phyloP scores from a whole-genome alignment of 2,113 vertebrate genomes.

The Halichoeres trimaculatus region DNA sequence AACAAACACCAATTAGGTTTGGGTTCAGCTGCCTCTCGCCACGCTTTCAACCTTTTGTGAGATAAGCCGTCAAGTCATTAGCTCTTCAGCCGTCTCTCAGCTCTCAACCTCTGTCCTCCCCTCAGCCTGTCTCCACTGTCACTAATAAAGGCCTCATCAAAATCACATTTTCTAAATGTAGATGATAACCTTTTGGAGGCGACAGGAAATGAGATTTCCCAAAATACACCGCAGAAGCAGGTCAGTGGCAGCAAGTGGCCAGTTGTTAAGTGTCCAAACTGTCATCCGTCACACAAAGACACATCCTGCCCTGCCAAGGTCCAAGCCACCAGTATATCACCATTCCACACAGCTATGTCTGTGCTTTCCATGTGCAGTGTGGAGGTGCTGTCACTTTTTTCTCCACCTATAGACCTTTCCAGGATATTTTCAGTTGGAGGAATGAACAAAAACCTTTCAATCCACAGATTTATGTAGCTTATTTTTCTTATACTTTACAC shows the following conservation, averaged over 20 bases:
- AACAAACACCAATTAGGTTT: neutral
- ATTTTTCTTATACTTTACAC: conserved; percentile 15
- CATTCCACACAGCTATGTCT: conserved; percentile 8
- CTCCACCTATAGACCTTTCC: neutral
- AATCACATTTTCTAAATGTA: conserved; percentile 75
- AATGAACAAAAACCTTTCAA: neutral
- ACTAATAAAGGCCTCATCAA: conserved; percentile 72
- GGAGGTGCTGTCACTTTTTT: conserved; percentile 11
- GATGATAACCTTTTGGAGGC: conserved; percentile 73
- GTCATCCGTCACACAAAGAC: conserved; percentile 68
- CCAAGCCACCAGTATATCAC: conserved; percentile 40
- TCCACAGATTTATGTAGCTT: neutral
- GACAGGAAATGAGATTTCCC: conserved; percentile 77
- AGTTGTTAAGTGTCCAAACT: conserved; percentile 73
- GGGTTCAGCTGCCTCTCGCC: neutral
- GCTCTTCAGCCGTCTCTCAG: conserved; percentile 14
- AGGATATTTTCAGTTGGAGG: neutral
- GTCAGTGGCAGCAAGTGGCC: conserved; percentile 65
- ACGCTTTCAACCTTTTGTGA: conserved; percentile 5
- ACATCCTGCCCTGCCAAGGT: conserved; percentile 60
- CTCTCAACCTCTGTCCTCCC: conserved; percentile 31
- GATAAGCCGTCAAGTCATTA: conserved; percentile 20
- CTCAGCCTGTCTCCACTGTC: conserved; percentile 28
- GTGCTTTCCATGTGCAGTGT: conserved; percentile 15
- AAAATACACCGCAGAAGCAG: conserved; percentile 72